These are phyloP conservation scores for Athene cunicularia DNA, from an alignment of 2,113 vertebrate genomes.

Conservation along the genomic window DNA sequence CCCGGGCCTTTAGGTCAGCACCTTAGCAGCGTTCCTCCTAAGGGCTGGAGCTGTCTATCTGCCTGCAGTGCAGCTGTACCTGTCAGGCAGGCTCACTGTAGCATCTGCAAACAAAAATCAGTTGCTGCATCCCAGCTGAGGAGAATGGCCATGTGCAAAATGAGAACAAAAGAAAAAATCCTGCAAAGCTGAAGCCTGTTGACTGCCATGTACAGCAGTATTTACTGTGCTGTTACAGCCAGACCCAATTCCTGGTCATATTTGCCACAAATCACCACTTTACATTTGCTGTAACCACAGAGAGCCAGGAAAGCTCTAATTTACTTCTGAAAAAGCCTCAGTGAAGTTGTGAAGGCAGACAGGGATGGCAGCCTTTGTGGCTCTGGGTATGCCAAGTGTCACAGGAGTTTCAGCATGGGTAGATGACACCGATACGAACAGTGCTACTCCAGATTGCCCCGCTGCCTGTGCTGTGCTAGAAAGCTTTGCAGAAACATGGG, in stretches of 20 bases:
- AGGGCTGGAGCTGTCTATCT: background rate
- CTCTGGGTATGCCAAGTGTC: background rate
- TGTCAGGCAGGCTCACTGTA: background rate
- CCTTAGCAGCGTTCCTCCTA: rapidly evolving
- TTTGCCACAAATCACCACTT: background rate
- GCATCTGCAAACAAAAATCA: background rate
- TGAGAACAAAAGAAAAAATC: background rate
- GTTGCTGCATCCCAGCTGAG: background rate
- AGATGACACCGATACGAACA: background rate
- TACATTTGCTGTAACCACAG: background rate
- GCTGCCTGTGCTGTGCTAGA: background rate
- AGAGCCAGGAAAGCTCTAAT: background rate
- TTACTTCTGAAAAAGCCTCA: background rate
- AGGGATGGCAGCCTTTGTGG: background rate
- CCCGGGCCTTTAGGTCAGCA: background rate
- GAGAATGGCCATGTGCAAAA: background rate
- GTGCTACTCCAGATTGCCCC: background rate
- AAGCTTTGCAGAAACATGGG: background rate
- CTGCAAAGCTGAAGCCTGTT: background rate
- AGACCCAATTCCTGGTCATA: background rate
- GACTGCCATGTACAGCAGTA: background rate
- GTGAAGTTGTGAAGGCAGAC: background rate
- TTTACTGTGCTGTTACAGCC: background rate
- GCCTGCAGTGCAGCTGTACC: background rate
- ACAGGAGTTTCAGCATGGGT: rapidly evolving